A percentile compares a stretch with the other conserved stretches of the same genome.
Conservation (phyloP, 2,888 invertebrate genomes). For the Hedychridium roseum region DNA sequence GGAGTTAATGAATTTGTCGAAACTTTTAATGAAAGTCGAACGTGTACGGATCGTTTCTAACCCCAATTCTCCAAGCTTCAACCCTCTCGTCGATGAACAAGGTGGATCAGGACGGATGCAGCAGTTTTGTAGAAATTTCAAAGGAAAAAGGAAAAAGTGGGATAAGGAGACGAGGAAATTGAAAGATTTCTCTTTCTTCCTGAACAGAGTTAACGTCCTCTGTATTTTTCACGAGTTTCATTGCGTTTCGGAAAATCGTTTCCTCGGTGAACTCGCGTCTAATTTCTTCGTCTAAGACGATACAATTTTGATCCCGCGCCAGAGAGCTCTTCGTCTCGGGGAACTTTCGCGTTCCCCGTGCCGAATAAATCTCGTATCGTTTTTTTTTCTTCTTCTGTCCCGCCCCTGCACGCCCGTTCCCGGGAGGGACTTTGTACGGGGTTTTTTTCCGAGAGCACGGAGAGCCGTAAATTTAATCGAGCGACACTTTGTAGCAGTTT, state of each 20-base stretch:
- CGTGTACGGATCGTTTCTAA: too few species aligned
- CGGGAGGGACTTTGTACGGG: neutral
- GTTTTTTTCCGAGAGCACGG: constrained; percentile 8
- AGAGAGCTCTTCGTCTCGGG: constrained; percentile 34
- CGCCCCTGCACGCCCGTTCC: neutral
- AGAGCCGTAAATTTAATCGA: constrained; percentile 44
- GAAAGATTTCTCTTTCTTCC: too few species aligned
- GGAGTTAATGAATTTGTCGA: too few species aligned
- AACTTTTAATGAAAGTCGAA: too few species aligned
- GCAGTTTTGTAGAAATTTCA: too few species aligned
- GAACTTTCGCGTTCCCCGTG: constrained; percentile 35
- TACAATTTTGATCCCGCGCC: constrained; percentile 49
- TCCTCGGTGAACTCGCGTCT: constrained; percentile 36
- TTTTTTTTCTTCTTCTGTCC: constrained; percentile 13
- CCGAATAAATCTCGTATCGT: constrained; percentile 39
- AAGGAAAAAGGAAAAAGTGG: too few species aligned
- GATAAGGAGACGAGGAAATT: neutral
- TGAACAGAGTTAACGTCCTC: too few species aligned
- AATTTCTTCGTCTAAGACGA: constrained; percentile 48
- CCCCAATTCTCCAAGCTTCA: too few species aligned
- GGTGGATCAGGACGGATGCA: too few species aligned
- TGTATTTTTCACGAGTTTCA: too few species aligned
- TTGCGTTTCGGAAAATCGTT: constrained; percentile 36
- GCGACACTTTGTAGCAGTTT: constrained; percentile 37
- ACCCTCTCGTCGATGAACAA: too few species aligned